Conservation (phyloP, 2,797 vertebrate genomes). For the Rhinella marina region DNA sequence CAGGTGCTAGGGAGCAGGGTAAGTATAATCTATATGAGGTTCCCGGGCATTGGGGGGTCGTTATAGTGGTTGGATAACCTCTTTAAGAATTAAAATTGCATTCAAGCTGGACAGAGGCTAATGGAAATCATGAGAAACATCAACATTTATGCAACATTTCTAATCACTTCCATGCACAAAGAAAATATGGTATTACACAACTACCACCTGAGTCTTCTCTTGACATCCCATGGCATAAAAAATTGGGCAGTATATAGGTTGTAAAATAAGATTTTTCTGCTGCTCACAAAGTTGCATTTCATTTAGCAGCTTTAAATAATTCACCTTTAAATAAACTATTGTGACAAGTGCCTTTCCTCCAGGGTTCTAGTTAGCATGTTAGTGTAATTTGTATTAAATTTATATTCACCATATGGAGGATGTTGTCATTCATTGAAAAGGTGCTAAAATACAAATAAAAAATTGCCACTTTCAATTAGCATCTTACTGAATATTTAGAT, state of each 20-base stretch:
- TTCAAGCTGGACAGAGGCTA: too few relatives aligned
- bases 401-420: constrained; percentile 44
- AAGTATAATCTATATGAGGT: too few relatives aligned
- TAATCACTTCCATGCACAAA: too few relatives aligned
- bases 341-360: constrained; percentile 19
- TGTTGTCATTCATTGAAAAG: constrained; percentile 39
- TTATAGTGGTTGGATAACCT: too few relatives aligned
- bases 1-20: too few relatives aligned
- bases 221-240: neutral
- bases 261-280: neutral
- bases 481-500: neutral
- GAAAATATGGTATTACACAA: too few relatives aligned
- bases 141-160: too few relatives aligned
- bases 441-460: constrained; percentile 44
- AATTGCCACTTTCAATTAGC: constrained; percentile 21
- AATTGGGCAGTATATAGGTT: neutral
- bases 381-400: constrained; percentile 43
- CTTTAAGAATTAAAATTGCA: too few relatives aligned
- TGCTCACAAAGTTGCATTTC: neutral
- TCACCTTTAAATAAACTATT: constrained; percentile 38
- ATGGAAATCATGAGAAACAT: too few relatives aligned
- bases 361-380: constrained; percentile 26
- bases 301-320: constrained; percentile 14
- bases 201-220: too few relatives aligned
- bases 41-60: too few relatives aligned